Base-by-base conservation (phyloP, 2,113 vertebrate genomes). In the Perca fluviatilis region DNA sequence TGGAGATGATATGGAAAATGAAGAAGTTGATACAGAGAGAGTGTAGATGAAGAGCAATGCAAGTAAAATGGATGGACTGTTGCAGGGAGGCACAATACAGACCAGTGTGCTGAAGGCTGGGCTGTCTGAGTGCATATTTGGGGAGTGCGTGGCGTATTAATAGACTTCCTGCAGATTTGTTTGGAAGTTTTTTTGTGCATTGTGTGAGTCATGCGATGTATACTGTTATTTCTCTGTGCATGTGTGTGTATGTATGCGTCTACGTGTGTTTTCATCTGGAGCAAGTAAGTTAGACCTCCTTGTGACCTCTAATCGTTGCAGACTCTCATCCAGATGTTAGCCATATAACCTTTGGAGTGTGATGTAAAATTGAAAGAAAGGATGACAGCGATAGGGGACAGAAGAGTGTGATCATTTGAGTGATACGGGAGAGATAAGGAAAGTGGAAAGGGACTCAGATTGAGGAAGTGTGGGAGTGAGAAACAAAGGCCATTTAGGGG, bases 211-310 rank as follows among this genome's bases (percentile, higher is more conserved):
- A 72, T 21, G 30, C 61, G 10, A 60, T 70, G 69, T 47, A n/a
- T 58, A 49, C 33, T n/a, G 4, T 61, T 74, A 66, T 36, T 64
- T 49, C 33, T 72, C 46, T 76, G 60, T 56, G 40, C 54, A 50
- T 57, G 47, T 58, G 60, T 15, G 33, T 27, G 40, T 19, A 18
- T 46, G 27, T 40, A n/a, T 21, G 25, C 2, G 5, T 68, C 3
- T 25, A 27, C 46, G 5, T 63, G 67, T 57, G 65, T 82, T 86
- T 91, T 91, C 89, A 84, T 91, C 89, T 90, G 84, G 72, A 77
- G 83, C 68, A 91, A 92, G 93, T 93, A 89, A 91, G 77, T 53
- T 58, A 61, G 57, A 87, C 87, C 81, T 82, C 67, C 51, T 33
- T 30, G 54, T 84, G 86, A 94, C 85, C 79, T 75, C 21, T 54